Conservation (phyloP, 2,888 invertebrate species). For the Parnassius mnemosyne region DNA sequence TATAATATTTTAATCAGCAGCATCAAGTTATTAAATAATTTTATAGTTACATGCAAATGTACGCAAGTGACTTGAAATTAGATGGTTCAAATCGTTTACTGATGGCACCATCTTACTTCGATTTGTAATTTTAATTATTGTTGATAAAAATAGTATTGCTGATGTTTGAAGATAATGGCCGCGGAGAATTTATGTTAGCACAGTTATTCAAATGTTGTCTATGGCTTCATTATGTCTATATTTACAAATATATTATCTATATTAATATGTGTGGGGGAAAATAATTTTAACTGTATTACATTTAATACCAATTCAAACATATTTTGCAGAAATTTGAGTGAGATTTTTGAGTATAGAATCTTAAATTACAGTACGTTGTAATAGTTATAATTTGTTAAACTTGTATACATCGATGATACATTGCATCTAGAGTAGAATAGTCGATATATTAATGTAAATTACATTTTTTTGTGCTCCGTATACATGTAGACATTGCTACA, state of each 20-base stretch:
- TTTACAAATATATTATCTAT: conserved; percentile 10
- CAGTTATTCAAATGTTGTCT: conserved; percentile 3
- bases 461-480: too few species aligned
- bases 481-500: too few species aligned
- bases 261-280: neutral
- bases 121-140: too few species aligned
- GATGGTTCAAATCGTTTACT: too few species aligned
- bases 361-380: conserved; percentile 1
- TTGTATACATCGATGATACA: conserved; percentile 12
- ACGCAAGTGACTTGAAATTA: too few species aligned
- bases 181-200: too few species aligned
- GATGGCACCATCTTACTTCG: too few species aligned
- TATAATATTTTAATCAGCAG: too few species aligned
- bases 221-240: conserved; percentile 14
- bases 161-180: too few species aligned
- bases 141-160: too few species aligned
- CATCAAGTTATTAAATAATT: too few species aligned
- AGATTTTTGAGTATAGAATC: neutral
- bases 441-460: neutral
- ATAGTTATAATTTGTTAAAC: conserved; percentile 4
- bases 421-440: conserved; percentile 11
- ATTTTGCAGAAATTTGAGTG: conserved; percentile 5
- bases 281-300: conserved; percentile 4
- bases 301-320: conserved; percentile 3
- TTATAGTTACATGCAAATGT: too few species aligned